Conservation (phyloP, 2,797 vertebrate genomes). For the Eremophila alpestris region DNA sequence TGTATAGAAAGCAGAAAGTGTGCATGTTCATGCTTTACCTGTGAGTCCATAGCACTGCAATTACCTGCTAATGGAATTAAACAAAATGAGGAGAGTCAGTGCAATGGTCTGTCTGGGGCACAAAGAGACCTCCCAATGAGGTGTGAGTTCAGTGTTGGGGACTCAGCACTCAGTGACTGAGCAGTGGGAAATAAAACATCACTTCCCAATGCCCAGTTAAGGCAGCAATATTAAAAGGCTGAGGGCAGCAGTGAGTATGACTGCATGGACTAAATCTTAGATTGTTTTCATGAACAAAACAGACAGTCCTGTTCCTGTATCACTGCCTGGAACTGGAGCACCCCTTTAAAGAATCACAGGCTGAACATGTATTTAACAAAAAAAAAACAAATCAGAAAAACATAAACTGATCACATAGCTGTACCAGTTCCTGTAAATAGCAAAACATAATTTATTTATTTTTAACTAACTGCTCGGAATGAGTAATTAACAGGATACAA, state of each 20-base stretch:
- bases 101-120: not conserved
- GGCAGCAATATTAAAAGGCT: not conserved
- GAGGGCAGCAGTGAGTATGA: not conserved
- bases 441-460: slow-evolving; percentile 1
- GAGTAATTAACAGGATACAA: slow-evolving; percentile 58
- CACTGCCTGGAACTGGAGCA: not conserved
- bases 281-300: not conserved
- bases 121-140: not conserved
- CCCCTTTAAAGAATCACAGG: not conserved
- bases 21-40: not conserved
- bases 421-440: not conserved
- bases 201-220: not conserved
- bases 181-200: not conserved
- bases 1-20: not conserved
- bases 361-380: not conserved
- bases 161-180: not conserved
- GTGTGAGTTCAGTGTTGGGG: not conserved
- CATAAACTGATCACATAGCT: not conserved
- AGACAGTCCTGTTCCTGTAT: not conserved
- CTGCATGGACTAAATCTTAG: not conserved
- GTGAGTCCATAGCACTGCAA: not conserved
- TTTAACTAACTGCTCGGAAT: slow-evolving; percentile 40
- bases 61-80: not conserved
- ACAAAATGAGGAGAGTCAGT: not conserved
- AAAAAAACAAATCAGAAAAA: not conserved